These are phyloP conservation scores for Hyperopisus bebe DNA, from an alignment of 2,113 vertebrate genomes.

Conservation along the genomic window DNA sequence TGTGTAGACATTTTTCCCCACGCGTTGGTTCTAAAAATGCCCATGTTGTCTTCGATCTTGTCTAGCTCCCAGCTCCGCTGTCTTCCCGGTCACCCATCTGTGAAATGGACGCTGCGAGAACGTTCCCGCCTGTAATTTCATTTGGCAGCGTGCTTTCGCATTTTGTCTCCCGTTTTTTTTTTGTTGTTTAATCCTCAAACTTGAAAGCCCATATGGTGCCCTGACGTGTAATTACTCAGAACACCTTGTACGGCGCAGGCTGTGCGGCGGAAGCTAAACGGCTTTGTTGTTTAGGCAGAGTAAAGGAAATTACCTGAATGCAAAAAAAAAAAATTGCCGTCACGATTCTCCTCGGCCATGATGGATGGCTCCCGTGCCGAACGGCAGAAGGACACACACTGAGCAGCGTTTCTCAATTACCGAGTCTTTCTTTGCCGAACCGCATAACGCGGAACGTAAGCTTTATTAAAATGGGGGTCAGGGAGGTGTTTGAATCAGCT, in stretches of 20 bases:
- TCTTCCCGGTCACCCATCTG: not conserved
- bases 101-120: not conserved
- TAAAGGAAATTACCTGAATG: slow-evolving; percentile 2
- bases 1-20: not conserved
- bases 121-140: not conserved
- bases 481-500: not conserved
- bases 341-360: not conserved
- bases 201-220: not conserved
- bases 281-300: not conserved
- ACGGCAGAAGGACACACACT: not conserved
- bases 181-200: not conserved
- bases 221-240: slow-evolving; percentile 12
- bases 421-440: not conserved
- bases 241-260: slow-evolving; percentile 14
- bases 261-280: not conserved
- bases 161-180: not conserved
- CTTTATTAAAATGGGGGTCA: not conserved
- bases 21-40: not conserved
- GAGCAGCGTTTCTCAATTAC: not conserved
- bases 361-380: not conserved
- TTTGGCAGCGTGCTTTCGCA: not conserved
- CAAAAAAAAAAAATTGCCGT: not conserved
- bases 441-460: no score
- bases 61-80: not conserved
- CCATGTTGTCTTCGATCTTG: not conserved